Evolutionary conservation across 2,888 invertebrate genomes (phyloP).

Genomic region (Drosophila vallismaia): DNA sequence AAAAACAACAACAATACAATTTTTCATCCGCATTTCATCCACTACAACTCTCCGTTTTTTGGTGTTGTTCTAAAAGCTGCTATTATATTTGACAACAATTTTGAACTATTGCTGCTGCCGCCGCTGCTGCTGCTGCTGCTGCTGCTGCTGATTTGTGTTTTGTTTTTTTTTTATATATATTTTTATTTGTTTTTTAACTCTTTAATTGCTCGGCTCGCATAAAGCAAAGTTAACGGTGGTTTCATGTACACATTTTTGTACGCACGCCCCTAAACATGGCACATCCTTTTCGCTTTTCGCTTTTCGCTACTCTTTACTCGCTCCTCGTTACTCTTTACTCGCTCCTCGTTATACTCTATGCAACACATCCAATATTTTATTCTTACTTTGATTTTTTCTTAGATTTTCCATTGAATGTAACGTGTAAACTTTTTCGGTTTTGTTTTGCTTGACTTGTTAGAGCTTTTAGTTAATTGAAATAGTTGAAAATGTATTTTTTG

Average conservation of each 20-base stretch:
- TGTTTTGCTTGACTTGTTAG: constrained; percentile 9
- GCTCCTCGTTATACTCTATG: constrained; percentile 19
- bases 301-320: not conserved
- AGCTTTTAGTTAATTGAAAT: constrained; percentile 36
- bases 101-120: constrained; percentile 37
- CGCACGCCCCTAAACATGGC: constrained; percentile 35
- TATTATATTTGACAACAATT: constrained; percentile 36
- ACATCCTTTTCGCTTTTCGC: constrained; percentile 8
- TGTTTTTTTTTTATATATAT: not conserved
- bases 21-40: constrained; percentile 32
- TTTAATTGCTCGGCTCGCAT: constrained; percentile 47
- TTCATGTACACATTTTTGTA: constrained; percentile 47
- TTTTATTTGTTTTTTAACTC: constrained; percentile 21
- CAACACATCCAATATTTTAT: constrained; percentile 12
- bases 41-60: constrained; percentile 29
- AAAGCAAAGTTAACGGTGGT: constrained; percentile 50
- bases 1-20: constrained; percentile 45
- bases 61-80: constrained; percentile 46
- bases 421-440: constrained; percentile 21
- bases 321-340: not conserved
- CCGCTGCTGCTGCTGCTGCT: constrained; percentile 21
- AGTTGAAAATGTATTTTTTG: constrained; percentile 31
- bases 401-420: constrained; percentile 23
- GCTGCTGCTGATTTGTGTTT: not conserved
- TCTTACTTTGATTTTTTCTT: constrained; percentile 17